Percentiles rank a stretch among this genome's conserved stretches.
phyloP scores from a whole-genome alignment of 2,113 vertebrate species.

The western clawed frog (Xenopus tropicalis) region UCB_Xtro_10.0 CM004443.2:122227001-122227500 shows the following conservation, averaged over 20 bases:
- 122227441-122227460: rapidly evolving
- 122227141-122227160: slow-evolving; percentile 2
- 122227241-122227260: slow-evolving; percentile 35
- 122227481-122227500: not conserved
- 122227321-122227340: slow-evolving; percentile 11
- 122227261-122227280: slow-evolving; percentile 5
- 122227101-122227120: too few species aligned
- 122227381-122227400: not conserved
- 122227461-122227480: not conserved
- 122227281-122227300: slow-evolving; percentile 21
- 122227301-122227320: not conserved
- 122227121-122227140: too few species aligned
- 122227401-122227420: slow-evolving; percentile 14
- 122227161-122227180: not conserved
- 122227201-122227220: not conserved
- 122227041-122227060: too few species aligned
- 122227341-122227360: not conserved
- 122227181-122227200: not conserved
- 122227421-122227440: not conserved
- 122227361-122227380: not conserved
- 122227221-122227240: slow-evolving; percentile 33
- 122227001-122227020: too few species aligned
- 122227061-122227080: too few species aligned
- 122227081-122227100: too few species aligned
- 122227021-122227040: too few species aligned